These are phyloP conservation scores for Caenorhabditis afra DNA, from an alignment of 2,888 invertebrate genomes.

Conservation along the genomic window DNA sequence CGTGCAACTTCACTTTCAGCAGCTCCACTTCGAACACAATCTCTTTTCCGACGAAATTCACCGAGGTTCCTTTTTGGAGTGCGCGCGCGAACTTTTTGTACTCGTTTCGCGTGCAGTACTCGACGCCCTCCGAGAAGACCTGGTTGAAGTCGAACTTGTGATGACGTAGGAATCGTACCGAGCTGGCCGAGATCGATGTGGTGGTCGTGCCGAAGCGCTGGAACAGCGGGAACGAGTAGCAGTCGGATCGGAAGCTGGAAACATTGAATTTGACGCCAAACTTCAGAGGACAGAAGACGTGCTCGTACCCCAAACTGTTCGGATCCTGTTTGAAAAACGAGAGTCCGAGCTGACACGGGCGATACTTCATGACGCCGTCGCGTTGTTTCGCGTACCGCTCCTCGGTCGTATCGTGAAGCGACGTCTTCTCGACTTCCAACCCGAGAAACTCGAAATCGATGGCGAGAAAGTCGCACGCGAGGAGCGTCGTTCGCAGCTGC, in stretches of 20 bases:
- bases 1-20: slow-evolving; percentile 46
- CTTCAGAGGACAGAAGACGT: not conserved
- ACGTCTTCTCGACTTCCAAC: slow-evolving; percentile 16
- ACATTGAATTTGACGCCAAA: no score
- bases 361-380: slow-evolving; percentile 30
- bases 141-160: slow-evolving; percentile 42
- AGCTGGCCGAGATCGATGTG: slow-evolving; percentile 2
- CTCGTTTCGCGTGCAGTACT: slow-evolving; percentile 34
- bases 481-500: slow-evolving; percentile 6
- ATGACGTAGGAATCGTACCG: slow-evolving; percentile 30
- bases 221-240: slow-evolving; percentile 45
- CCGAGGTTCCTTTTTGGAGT: slow-evolving; percentile 1
- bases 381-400: slow-evolving; percentile 24
- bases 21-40: slow-evolving; percentile 17
- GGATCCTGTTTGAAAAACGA: slow-evolving; percentile 34
- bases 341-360: slow-evolving; percentile 48
- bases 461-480: slow-evolving; percentile 22
- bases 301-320: slow-evolving; percentile 8
- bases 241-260: slow-evolving; percentile 30
- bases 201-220: slow-evolving; percentile 25
- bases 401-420: slow-evolving; percentile 33
- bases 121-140: slow-evolving; percentile 47
- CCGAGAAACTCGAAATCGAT: slow-evolving; percentile 49
- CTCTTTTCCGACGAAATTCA: slow-evolving; percentile 20
- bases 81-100: slow-evolving; percentile 19